phyloP scores from a whole-genome alignment of 2,113 vertebrate species.

The Montifringilla adamsi region DNA sequence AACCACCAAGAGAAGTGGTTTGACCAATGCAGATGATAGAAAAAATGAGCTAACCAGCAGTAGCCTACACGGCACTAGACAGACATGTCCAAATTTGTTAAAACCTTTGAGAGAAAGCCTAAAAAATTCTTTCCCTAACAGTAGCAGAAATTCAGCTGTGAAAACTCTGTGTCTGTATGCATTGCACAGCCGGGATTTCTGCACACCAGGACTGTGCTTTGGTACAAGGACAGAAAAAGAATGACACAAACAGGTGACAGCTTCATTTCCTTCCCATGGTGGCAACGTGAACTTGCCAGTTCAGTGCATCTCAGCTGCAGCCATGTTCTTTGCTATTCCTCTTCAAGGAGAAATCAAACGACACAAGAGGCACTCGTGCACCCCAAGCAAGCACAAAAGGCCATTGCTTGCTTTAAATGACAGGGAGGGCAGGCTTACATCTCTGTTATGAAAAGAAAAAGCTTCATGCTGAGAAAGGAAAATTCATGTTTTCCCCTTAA shows the following conservation, averaged over 20 bases:
- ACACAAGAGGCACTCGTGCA: neutral
- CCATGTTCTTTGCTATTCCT: neutral
- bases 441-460: neutral
- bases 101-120: neutral
- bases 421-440: neutral
- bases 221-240: neutral
- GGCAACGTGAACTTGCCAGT: neutral
- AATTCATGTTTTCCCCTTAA: neutral
- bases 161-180: neutral
- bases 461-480: neutral
- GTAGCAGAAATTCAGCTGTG: neutral
- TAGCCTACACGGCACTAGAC: neutral
- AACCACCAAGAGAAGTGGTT: neutral
- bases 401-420: neutral
- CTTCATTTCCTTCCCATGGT: neutral
- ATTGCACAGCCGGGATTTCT: neutral
- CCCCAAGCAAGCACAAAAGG: neutral
- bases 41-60: neutral
- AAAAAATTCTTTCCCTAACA: neutral
- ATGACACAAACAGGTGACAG: neutral
- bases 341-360: neutral
- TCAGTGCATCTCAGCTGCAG: neutral
- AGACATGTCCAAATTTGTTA: neutral
- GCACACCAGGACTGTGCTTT: accelerated
- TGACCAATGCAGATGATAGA: neutral